These are phyloP conservation scores for Sebastes schlegelii DNA, from an alignment of 2,113 vertebrate species.

Conservation along the genomic window DNA sequence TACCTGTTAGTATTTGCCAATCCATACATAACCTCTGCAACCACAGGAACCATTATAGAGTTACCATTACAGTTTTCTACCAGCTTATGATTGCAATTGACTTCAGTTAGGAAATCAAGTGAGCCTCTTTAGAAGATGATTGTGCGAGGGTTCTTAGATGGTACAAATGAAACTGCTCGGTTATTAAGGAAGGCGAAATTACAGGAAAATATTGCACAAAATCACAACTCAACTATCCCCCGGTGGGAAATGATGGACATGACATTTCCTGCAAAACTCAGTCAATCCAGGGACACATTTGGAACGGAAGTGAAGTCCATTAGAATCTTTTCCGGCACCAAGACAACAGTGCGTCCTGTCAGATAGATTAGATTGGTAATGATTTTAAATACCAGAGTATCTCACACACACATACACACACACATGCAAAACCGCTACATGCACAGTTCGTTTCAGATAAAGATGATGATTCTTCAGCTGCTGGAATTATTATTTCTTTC, in stretches of 20 bases:
- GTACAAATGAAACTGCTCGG: constrained; percentile 15
- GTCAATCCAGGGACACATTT: constrained; percentile 48
- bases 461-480: constrained; percentile 50
- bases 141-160: constrained; percentile 3
- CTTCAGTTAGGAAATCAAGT: constrained; percentile 31
- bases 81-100: constrained; percentile 34
- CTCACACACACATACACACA: background rate
- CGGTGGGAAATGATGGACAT: constrained; percentile 61
- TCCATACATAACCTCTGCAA: background rate
- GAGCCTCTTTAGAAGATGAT: constrained; percentile 40
- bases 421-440: background rate
- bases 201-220: constrained; percentile 16
- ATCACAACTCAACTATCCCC: constrained; percentile 25
- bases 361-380: constrained; percentile 67
- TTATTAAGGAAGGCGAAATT: constrained; percentile 30
- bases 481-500: constrained; percentile 37
- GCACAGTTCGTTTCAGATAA: constrained; percentile 32
- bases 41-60: background rate
- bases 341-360: constrained; percentile 60
- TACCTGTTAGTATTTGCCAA: no score
- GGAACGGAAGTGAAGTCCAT: constrained; percentile 37
- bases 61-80: background rate
- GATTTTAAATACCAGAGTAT: constrained; percentile 75
- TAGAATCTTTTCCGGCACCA: constrained; percentile 52
- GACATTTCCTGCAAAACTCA: constrained; percentile 67